Conservation (phyloP, 2,113 vertebrate species). For the Saguinus imperator region DNA sequence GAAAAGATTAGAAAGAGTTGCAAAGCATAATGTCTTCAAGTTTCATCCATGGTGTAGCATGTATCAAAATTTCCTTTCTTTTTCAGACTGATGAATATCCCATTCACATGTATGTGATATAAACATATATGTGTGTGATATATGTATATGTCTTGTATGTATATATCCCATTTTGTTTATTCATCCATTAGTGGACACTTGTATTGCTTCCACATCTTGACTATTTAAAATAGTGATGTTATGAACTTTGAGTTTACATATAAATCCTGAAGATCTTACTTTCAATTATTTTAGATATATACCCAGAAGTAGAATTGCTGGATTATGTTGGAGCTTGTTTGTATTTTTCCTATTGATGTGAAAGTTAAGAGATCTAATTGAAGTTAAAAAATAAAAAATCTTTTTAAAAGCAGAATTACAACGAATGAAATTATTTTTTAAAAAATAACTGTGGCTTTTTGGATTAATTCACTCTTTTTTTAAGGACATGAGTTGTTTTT, state of each 20-base stretch:
- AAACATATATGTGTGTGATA: too few relatives aligned
- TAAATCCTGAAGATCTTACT: background rate
- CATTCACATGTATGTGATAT: background rate
- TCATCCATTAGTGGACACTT: background rate
- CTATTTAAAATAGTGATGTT: background rate
- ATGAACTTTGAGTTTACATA: background rate
- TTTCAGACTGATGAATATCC: background rate
- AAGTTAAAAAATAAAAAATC: background rate
- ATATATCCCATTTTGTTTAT: background rate
- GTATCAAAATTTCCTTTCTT: background rate
- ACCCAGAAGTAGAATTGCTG: background rate
- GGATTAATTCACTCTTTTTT: background rate
- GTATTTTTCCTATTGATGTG: background rate
- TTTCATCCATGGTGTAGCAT: background rate
- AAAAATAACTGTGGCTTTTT: background rate
- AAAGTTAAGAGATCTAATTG: background rate
- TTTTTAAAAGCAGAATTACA: background rate
- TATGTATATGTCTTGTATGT: background rate
- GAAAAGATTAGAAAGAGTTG: background rate
- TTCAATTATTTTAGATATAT: background rate
- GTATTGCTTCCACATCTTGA: background rate
- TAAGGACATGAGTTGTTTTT: constrained; percentile 9
- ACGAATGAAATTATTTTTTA: background rate
- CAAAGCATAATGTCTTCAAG: background rate
- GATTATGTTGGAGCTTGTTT: background rate